Percentiles rank a stretch among this genome's conserved stretches.
phyloP scores from a whole-genome alignment of 1,140 invertebrate species.

The Dreissena polymorpha region DNA sequence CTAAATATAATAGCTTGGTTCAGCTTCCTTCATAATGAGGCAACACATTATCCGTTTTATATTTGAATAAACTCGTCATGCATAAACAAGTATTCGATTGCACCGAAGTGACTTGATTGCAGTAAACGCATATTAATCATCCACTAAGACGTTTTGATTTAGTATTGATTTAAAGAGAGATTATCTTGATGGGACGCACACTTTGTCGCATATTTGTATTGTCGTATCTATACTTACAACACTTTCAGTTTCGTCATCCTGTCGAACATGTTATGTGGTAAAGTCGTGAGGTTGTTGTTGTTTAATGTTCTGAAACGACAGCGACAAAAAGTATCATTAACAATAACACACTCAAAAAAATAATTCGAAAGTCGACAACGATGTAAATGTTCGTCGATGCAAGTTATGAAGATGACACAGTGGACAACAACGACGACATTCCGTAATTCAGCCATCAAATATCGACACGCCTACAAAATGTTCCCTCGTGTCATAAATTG shows the following conservation, averaged over 20 bases:
- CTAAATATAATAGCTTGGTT: no score
- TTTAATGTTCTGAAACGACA: constrained; percentile 89
- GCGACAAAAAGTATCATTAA: constrained; percentile 4
- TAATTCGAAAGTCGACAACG: not conserved
- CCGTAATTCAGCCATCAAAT: not conserved
- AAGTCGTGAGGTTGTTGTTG: constrained; percentile 95
- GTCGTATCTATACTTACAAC: constrained; percentile 81
- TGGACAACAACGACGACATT: not conserved
- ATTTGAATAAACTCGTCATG: not conserved
- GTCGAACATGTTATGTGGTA: constrained; percentile 90
- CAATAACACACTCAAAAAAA: not conserved
- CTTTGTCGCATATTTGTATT: no score
- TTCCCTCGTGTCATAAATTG: not conserved
- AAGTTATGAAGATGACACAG: not conserved
- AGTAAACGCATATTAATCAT: not conserved
- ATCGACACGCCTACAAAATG: not conserved
- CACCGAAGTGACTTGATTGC: not conserved
- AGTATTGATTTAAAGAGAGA: no score
- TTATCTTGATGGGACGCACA: no score
- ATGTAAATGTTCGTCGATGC: not conserved
- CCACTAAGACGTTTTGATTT: not conserved
- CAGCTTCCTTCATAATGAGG: no score
- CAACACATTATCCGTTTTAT: no score
- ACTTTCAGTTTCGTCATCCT: constrained; percentile 89
- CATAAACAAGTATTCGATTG: not conserved